Evolutionary conservation across 1,140 invertebrate species (phyloP), one percentile per base, ranked within the genome.

Genomic region (Eufriesea mexicana): DNA sequence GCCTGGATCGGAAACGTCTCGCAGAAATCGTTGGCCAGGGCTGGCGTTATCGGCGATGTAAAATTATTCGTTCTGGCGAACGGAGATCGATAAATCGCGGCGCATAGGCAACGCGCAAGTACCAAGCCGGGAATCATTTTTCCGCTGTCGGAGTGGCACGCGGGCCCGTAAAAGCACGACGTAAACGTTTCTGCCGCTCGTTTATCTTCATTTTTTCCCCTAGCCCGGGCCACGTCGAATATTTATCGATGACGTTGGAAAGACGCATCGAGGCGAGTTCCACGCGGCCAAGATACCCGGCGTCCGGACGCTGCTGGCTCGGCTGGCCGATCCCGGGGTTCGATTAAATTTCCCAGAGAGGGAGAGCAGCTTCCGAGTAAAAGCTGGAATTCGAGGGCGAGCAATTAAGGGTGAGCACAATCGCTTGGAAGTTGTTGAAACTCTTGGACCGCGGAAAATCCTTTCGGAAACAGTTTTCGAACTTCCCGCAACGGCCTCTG

Each of bases 391-490:
- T 35, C 66, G 68, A 61, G 45, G 18, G 25, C 18, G 20, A 73
- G 47, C 68, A 73, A 73, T 80, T 80, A 80, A 73, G 47, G 47
- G 10, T 42, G 57, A 16, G 57, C 68, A 73, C 68, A 73, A 80
- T 80, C 45, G 78, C 68, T 62, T 16, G 57, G n/a, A 71, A 70
- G 77, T 72, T 51, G 77, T 79, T 64, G 78, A 73, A 80, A 80
- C 78, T 80, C 70, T 64, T 59, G 78, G 57, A 80, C 78, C 47
- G 78, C 68, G 78, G 78, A 35, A 70, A 64, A 80, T 54, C 78
- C 78, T 80, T 73, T 73, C 68, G 78, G 68, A 25, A 80, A 80
- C 78, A 23, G 68, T 80, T 62, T 80, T 80, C 78, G 28, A 73
- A 80, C 47, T 80, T 47, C 0, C 20, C 73, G 18, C 42, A 7